Evolutionary conservation across 2,113 vertebrate species (phyloP), one percentile per base, ranked within the genome.

Genomic region (Bos indicus): DNA sequence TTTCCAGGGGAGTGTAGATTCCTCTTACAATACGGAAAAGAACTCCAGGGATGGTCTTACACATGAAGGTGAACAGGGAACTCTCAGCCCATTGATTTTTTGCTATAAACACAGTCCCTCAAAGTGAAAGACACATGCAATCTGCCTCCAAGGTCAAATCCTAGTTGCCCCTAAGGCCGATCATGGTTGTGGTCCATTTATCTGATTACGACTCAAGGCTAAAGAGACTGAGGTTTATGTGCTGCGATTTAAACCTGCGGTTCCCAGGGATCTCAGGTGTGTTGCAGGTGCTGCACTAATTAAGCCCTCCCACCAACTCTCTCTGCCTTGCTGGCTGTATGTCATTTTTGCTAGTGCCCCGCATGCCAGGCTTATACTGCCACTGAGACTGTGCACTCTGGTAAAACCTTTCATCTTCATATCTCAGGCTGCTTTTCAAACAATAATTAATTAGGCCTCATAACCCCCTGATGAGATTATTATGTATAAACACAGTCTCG

Each of bases 401-500:
- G 3, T 81, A 30, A 96, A 88, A 67, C 2, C 83, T 60, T 84
- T 95, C 93, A 86, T 96, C 62, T 95, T 93, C 43, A 10, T 64
- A 88, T 81, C 90, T 81, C 80, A 92, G 90, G 19, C 43, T 95
- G 40, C 84, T 97, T 82, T 96, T 93, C 51, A 94, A 97, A 97
- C 48, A 97, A 83, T 95, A 95, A 98, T 96, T 98, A 97, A 97
- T 96, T 95, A 98, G 84, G 77, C 51, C 51, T 95, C 88, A 60
- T 83, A 94, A 91, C 87, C 59, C 81, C 96, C 87, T 95, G 54
- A 67, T 97, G 91, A 86, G 89, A 91, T 95, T 64, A 92, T 92
- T 97, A 94, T 95, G 64, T 90, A 78, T 77, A 95, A 98, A 95
- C 94, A 96, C 54, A 88, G 36, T 43, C 43, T 40, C 40, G n/a